A percentile compares a stretch with the other conserved stretches of the same genome.
phyloP scores from a whole-genome alignment of 2,888 invertebrate species.

The Slavum lentiscoides region DNA sequence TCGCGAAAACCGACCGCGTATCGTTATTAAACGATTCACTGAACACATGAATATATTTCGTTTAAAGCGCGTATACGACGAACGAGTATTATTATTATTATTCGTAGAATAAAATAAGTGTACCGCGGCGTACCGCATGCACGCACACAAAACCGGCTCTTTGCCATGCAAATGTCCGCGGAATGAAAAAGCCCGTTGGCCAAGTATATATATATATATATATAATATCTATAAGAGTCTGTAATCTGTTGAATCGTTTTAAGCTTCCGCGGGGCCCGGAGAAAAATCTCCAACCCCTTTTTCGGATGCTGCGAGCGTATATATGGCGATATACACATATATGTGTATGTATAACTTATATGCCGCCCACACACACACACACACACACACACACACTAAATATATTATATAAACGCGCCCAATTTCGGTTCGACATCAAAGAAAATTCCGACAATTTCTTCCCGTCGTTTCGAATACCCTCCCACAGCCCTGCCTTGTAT shows the following conservation, averaged over 20 bases:
- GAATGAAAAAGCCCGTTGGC: constrained; percentile 45
- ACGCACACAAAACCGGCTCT: constrained; percentile 6
- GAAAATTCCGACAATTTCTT: constrained; percentile 33
- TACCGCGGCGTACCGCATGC: background rate
- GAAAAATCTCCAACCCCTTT: constrained; percentile 42
- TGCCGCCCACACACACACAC: background rate
- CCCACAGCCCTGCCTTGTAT: no score
- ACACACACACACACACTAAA: background rate
- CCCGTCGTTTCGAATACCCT: background rate
- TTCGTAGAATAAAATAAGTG: background rate
- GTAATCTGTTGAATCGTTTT: constrained; percentile 52
- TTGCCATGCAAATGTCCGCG: constrained; percentile 40
- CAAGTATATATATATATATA: background rate
- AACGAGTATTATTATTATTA: background rate
- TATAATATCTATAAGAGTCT: constrained; percentile 18
- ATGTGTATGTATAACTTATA: background rate
- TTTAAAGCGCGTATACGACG: no score
- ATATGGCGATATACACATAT: background rate
- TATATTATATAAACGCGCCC: constrained; percentile 6
- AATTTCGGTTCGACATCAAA: constrained; percentile 43
- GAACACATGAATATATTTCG: no score
- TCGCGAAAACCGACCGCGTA: no score
- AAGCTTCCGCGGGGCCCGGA: constrained; percentile 11
- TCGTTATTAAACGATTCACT: no score
- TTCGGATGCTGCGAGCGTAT: background rate